Conservation (phyloP, 2,797 vertebrate species). For the Vespertilio murinus region DNA sequence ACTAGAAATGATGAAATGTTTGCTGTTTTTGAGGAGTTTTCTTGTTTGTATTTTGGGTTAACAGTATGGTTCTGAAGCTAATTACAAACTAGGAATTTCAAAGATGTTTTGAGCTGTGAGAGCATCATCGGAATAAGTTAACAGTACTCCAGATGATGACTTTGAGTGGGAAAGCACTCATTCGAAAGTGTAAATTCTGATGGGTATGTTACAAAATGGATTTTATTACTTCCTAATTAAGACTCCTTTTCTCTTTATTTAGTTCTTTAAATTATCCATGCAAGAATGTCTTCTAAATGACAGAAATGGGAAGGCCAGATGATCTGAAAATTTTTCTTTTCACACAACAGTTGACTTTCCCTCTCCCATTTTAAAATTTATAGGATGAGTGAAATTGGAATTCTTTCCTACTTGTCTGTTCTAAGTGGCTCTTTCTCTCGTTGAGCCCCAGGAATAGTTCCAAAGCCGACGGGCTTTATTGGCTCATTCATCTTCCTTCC, state of each 20-base stretch:
- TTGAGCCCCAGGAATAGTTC: slow-evolving; percentile 16
- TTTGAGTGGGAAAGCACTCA: slow-evolving; percentile 16
- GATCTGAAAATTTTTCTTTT: slow-evolving; percentile 36
- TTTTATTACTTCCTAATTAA: slow-evolving; percentile 48
- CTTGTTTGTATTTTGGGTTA: slow-evolving; percentile 51
- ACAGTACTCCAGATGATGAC: background rate
- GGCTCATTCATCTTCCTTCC: slow-evolving; percentile 21
- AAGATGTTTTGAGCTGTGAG: slow-evolving; percentile 19
- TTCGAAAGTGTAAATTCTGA: background rate
- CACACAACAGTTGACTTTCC: background rate
- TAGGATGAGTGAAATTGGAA: slow-evolving; percentile 26
- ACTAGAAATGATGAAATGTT: background rate
- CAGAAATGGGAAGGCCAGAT: background rate
- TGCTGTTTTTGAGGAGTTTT: slow-evolving; percentile 51
- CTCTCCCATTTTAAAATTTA: background rate
- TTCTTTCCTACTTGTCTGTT: slow-evolving; percentile 20
- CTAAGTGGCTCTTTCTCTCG: background rate
- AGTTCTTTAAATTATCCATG: slow-evolving; percentile 22
- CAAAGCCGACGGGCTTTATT: background rate
- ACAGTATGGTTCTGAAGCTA: slow-evolving; percentile 41
- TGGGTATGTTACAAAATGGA: background rate
- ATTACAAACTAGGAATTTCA: slow-evolving; percentile 39
- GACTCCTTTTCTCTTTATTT: slow-evolving; percentile 3
- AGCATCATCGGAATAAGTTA: slow-evolving; percentile 40
- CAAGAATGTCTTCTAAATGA: slow-evolving; percentile 22